Evolutionary conservation across 1,140 invertebrate species (phyloP).

Genomic region (Macrobrachium nipponense): DNA sequence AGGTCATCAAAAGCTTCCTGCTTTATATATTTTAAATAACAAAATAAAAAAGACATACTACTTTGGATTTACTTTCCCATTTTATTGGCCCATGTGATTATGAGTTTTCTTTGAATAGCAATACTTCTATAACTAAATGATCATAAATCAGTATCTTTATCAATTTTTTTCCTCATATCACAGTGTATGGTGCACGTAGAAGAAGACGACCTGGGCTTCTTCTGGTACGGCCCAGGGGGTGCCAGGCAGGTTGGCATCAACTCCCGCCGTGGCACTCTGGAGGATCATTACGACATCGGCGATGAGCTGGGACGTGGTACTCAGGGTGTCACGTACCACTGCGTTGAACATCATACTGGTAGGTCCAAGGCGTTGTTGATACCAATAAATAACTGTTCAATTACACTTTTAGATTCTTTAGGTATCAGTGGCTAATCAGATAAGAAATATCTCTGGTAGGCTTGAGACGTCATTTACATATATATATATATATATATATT

Average conservation of each 20-base stretch:
- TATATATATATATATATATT: constrained; percentile 31
- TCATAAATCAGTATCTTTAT: not conserved
- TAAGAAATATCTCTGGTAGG: too few relatives aligned
- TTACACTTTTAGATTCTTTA: not conserved
- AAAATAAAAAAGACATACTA: too few relatives aligned
- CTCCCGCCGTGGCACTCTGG: constrained; percentile 76
- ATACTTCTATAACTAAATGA: too few relatives aligned
- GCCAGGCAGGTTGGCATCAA: constrained; percentile 74
- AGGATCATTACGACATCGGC: constrained; percentile 90
- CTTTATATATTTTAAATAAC: too few relatives aligned
- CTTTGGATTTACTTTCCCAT: too few relatives aligned
- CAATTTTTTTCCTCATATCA: not conserved
- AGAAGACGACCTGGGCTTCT: constrained; percentile 79
- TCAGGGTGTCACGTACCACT: constrained; percentile 88
- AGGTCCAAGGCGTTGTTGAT: not conserved
- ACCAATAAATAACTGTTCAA: not conserved
- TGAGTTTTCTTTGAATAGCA: too few relatives aligned
- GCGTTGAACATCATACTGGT: constrained; percentile 83
- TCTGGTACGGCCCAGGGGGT: constrained; percentile 67
- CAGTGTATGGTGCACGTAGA: constrained; percentile 90
- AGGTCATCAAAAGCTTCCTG: too few relatives aligned
- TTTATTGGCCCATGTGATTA: too few relatives aligned
- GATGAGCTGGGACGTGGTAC: constrained; percentile 95
- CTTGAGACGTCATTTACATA: too few relatives aligned
- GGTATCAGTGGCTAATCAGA: not conserved